Conservation (phyloP, 1,140 invertebrate genomes). For the Rhizoglyphus robini region DNA sequence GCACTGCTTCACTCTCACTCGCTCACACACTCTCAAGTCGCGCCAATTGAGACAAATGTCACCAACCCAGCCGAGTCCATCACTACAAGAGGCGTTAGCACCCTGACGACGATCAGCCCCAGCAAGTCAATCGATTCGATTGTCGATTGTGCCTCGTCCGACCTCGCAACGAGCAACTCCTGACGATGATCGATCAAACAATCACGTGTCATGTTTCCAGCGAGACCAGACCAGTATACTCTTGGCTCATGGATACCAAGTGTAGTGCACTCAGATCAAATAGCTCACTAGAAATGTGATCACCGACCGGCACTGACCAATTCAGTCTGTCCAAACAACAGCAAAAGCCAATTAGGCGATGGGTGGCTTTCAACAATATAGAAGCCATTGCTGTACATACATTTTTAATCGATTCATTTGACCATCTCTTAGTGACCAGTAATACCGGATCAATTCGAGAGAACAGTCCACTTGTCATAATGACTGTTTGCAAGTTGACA, state of each 20-base stretch:
- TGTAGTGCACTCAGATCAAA: neutral
- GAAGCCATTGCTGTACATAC: too few species aligned
- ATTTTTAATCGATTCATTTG: too few species aligned
- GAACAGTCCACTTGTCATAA: too few species aligned
- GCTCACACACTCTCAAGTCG: neutral
- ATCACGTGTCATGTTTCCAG: conserved; percentile 14
- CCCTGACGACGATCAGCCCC: neutral
- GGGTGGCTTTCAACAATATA: too few species aligned
- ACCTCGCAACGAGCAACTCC: neutral
- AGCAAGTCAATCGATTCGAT: conserved; percentile 12
- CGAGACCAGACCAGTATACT: neutral
- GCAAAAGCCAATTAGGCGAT: conserved; percentile 7
- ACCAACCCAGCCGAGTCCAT: neutral
- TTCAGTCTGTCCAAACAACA: conserved; percentile 8
- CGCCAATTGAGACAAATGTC: conserved; percentile 6
- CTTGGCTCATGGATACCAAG: neutral
- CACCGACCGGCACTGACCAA: neutral
- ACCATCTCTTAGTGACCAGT: too few species aligned
- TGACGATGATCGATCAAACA: conserved; percentile 11
- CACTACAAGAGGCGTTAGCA: neutral
- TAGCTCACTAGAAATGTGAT: conserved; percentile 7
- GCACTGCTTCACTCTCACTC: neutral
- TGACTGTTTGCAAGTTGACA: too few species aligned
- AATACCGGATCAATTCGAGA: too few species aligned
- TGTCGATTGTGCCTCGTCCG: neutral